Base-by-base conservation (phyloP, 1,140 invertebrate genomes). In the Apolygus lucorum region DNA sequence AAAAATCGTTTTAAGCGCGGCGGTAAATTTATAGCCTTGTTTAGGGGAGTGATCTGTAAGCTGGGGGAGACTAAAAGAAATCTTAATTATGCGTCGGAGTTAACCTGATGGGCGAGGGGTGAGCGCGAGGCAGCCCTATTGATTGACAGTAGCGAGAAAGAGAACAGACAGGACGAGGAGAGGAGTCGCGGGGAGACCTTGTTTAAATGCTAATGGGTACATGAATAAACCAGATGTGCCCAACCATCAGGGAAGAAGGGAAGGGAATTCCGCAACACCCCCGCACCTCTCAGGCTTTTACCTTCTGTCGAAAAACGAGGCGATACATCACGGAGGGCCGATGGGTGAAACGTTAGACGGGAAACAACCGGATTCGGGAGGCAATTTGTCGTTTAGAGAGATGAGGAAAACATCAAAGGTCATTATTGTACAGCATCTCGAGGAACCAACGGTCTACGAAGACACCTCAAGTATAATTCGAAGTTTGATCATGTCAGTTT, bases 161-260 rank as follows among this genome's bases (percentile, higher is more conserved):
- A 54, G 52, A 68, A 65, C 68, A 49, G 17, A 17, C 34, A 21
- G 54, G 54, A 59, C 24, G 69, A 68, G 29, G 59, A 70, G 54
- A 70, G 52, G n/a, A n/a, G n/a, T n/a, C n/a, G 73, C 64, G 69
- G 17, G 69, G 21, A 63, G n/a, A 63, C 25, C 28, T 52, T 24
- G 68, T 21, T 59, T 34, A 71, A 71, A 71, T 52, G 25, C 21
- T 29, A 28, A 11, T 28, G 49, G 28, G 52, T 21, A 70, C 26
- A 34, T 28, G 28, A 17, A 28, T 21, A 63, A 21, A 24, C 24
- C 14, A 65, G 54, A 73, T 68, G 67, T 52, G 63, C 66, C 63
- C 63, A 67, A 65, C n/a, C n/a, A n/a, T n/a, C 68, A 63, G 52
- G 71, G 64, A 70, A 42, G 28, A 69, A 59, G 72, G 68, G 54